Evolutionary conservation across 2,113 vertebrate species (phyloP).

Genomic region (Phainopepla nitens): DNA sequence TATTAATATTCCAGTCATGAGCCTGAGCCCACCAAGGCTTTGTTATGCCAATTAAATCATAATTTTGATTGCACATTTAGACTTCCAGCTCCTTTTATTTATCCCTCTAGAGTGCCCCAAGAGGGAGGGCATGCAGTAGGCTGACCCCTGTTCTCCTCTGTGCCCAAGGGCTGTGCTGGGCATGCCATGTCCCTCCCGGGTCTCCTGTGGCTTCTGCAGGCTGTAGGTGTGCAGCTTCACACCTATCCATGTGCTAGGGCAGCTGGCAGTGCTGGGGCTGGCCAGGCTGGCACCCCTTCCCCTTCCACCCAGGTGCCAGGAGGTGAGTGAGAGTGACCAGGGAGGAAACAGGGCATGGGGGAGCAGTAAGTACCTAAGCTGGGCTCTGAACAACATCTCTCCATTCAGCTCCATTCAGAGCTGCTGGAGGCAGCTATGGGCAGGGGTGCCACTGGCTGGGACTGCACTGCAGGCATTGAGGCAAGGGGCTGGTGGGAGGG

Average conservation of each 20-base stretch:
- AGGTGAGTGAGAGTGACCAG: background rate
- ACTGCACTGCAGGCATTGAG: accelerated
- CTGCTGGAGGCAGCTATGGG: background rate
- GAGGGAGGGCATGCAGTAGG: accelerated
- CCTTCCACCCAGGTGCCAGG: background rate
- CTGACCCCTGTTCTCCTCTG: background rate
- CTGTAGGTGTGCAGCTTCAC: background rate
- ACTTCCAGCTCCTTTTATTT: background rate
- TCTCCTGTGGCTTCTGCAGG: background rate
- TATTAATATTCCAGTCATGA: slow-evolving; percentile 41
- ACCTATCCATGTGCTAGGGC: accelerated
- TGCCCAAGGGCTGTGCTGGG: background rate
- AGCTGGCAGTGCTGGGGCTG: accelerated
- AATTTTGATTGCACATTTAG: background rate
- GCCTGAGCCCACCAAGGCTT: slow-evolving; percentile 1
- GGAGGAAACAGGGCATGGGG: background rate
- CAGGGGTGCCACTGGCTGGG: background rate
- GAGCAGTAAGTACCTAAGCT: background rate
- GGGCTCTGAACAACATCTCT: background rate
- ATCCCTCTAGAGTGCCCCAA: background rate
- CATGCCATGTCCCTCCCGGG: accelerated
- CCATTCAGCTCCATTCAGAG: accelerated
- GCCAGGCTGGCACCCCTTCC: background rate
- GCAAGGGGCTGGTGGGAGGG: background rate
- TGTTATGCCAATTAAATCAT: slow-evolving; percentile 39